Conservation (phyloP, 2,888 invertebrate genomes). For the Eledona agricola region DNA sequence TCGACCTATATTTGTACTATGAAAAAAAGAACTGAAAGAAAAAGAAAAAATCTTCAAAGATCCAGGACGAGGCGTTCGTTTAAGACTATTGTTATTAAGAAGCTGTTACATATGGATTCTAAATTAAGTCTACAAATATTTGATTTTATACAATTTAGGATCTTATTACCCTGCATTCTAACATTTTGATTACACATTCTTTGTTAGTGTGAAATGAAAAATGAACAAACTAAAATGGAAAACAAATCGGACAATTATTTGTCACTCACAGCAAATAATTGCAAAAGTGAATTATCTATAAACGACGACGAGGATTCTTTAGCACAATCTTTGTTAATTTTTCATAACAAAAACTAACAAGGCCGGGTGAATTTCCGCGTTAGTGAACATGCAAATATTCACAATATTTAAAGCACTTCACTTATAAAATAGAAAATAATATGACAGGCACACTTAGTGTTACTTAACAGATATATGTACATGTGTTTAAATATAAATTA, state of each 20-base stretch:
- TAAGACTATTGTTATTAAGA: constrained; percentile 34
- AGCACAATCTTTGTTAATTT: constrained; percentile 51
- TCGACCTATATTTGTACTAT: constrained; percentile 48
- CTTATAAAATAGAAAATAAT: constrained; percentile 45
- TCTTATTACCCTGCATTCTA: constrained; percentile 38
- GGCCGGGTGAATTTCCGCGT: constrained; percentile 43
- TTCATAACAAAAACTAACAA: constrained; percentile 55
- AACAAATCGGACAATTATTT: constrained; percentile 35
- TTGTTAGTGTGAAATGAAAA: constrained; percentile 42
- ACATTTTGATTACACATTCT: constrained; percentile 35
- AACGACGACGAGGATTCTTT: no score
- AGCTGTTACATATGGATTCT: constrained; percentile 32
- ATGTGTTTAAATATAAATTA: constrained; percentile 33
- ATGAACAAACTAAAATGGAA: constrained; percentile 27
- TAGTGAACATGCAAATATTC: constrained; percentile 58
- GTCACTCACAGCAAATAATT: constrained; percentile 39
- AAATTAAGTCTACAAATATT: constrained; percentile 35
- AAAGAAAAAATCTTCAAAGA: constrained; percentile 16
- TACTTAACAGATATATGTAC: constrained; percentile 49
- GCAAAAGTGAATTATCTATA: no score
- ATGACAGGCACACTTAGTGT: constrained; percentile 56
- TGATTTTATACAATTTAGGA: constrained; percentile 31
- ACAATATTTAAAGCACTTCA: constrained; percentile 60
- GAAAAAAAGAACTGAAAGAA: constrained; percentile 29
- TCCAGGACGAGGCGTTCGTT: constrained; percentile 21